Evolutionary conservation across 2,888 invertebrate genomes (phyloP), one percentile per base, ranked within the genome.

Genomic region (Hermaeophaga mercurialis): DNA sequence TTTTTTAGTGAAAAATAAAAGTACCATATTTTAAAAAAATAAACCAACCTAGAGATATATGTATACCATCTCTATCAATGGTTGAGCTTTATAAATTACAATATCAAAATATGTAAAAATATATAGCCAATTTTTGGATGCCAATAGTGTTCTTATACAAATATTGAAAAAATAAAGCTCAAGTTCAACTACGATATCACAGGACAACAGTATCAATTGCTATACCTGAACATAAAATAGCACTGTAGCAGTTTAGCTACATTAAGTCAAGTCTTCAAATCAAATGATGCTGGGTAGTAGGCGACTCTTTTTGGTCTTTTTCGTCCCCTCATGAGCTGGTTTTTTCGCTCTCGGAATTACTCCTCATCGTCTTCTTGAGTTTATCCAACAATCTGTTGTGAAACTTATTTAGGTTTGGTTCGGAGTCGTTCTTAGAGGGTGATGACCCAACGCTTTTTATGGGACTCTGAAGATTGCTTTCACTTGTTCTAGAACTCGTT

Each of bases 311-410:
- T 48, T 36, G 34, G 46, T 46, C 43, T 22, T 39, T 44, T 50
- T 61, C 62, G 55, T 61, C 58, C 18, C 68, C 81, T 84, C 84
- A 85, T 75, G 81, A 83, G 72, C 80, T 78, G 53, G 77, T 74
- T 73, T 76, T 80, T 77, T 73, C 74, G 59, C 79, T 71, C 11
- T 63, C 63, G 7, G 59, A 57, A 31, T 61, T 61, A 31, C 75
- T 83, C 66, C 85, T 83, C 71, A 90, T 79, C 64, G 89, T 87
- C 61, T 85, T 81, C 80, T 87, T 87, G 77, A 91, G 77, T 78
- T 89, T 89, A 79, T 90, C 89, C 76, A 91, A 85, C 75, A 90
- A 82, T 73, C 89, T 84, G 78, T 83, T 87, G 82, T 90, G 90
- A 77, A 90, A 90, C 80, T 90, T 90, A 77, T 89, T 89, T 61